Conservation (phyloP, 2,888 invertebrate genomes). For the Sminthurides aquaticus region DNA sequence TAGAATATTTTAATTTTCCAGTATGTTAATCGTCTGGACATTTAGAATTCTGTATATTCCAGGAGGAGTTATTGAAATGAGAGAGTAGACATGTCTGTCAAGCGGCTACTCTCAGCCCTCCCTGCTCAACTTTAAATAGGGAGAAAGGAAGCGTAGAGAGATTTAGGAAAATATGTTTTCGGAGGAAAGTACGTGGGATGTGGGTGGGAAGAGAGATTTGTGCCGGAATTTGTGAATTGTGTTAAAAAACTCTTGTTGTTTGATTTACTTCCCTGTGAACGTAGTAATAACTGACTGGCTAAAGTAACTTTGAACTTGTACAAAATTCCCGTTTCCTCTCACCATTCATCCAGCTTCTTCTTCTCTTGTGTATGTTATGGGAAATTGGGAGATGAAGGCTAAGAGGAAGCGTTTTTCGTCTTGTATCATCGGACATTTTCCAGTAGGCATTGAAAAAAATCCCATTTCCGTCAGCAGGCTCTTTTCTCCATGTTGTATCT, state of each 20-base stretch:
- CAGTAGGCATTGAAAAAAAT: not conserved
- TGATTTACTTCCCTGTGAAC: constrained; percentile 4
- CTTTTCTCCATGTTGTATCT: too few relatives aligned
- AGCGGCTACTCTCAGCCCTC: too few relatives aligned
- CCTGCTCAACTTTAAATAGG: too few relatives aligned
- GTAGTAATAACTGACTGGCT: not conserved
- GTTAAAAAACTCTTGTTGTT: constrained; percentile 3
- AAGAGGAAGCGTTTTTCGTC: too few relatives aligned
- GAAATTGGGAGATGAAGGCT: not conserved
- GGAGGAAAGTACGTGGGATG: not conserved
- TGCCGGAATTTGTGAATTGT: not conserved
- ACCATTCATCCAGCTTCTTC: too few relatives aligned
- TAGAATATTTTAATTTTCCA: too few relatives aligned
- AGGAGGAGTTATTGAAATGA: too few relatives aligned
- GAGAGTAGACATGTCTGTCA: too few relatives aligned
- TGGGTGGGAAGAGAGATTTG: constrained; percentile 9
- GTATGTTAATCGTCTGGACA: too few relatives aligned
- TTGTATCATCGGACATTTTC: constrained; percentile 9
- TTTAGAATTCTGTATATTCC: too few relatives aligned
- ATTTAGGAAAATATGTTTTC: not conserved
- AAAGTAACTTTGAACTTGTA: not conserved
- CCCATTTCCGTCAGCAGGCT: constrained; percentile 5
- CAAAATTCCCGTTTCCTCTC: too few relatives aligned
- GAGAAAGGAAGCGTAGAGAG: not conserved
- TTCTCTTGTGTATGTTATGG: too few relatives aligned